Conservation (phyloP, 2,797 vertebrate species). For the Lagothrix lagotricha region DNA sequence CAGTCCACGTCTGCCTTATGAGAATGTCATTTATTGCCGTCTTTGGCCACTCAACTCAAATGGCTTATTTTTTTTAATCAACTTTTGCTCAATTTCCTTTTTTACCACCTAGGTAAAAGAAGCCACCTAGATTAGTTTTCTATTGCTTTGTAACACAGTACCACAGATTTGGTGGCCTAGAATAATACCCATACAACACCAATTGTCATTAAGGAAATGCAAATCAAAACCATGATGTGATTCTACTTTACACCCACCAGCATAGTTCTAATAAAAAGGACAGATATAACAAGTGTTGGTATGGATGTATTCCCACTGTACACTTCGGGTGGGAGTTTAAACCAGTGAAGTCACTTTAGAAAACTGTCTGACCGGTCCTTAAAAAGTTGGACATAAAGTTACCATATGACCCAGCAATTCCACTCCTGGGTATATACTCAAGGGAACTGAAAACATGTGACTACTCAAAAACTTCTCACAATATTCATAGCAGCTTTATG, state of each 20-base stretch:
- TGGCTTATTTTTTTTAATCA: neutral
- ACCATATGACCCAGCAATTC: neutral
- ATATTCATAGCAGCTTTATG: neutral
- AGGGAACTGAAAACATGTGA: neutral
- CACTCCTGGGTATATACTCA: neutral
- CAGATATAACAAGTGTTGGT: neutral
- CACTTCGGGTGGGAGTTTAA: neutral
- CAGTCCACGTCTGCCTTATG: neutral
- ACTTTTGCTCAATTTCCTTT: neutral
- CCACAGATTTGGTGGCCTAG: neutral
- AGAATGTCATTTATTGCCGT: neutral
- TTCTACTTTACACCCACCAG: neutral
- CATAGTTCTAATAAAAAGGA: neutral
- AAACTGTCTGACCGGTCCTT: neutral
- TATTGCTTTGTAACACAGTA: neutral
- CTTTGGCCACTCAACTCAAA: neutral
- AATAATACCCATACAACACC: neutral
- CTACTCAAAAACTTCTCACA: neutral
- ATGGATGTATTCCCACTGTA: neutral
- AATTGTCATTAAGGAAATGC: neutral
- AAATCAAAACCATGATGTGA: conserved; percentile 15
- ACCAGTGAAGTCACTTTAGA: neutral
- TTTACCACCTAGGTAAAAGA: neutral
- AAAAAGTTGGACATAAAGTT: conserved; percentile 16
- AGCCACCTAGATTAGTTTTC: neutral